Conservation (phyloP, 2,888 invertebrate species). For the Agriotes lineatus region DNA sequence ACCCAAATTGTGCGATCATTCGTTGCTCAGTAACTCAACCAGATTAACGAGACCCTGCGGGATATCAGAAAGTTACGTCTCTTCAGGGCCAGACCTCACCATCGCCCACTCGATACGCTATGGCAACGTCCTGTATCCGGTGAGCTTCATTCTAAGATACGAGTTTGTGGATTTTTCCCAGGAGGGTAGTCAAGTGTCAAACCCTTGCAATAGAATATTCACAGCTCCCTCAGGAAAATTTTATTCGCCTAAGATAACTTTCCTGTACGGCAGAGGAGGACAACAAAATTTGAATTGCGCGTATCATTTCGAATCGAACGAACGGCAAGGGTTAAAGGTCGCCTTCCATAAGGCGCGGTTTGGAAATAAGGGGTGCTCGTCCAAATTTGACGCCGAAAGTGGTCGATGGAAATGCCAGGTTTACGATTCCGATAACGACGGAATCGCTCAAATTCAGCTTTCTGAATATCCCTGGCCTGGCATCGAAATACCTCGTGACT, state of each 20-base stretch:
- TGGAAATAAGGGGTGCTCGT: conserved; percentile 76
- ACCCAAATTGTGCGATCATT: conserved; percentile 81
- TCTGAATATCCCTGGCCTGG: conserved; percentile 80
- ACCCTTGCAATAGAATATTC: conserved; percentile 75
- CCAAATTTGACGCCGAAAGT: conserved; percentile 75
- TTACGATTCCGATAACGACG: conserved; percentile 58
- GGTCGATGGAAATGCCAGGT: conserved; percentile 76
- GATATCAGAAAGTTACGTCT: conserved; percentile 81
- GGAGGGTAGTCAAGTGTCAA: conserved; percentile 75
- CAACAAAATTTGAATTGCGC: conserved; percentile 81
- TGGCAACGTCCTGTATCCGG: conserved; percentile 84
- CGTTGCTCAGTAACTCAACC: conserved; percentile 78
- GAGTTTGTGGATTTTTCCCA: conserved; percentile 85
- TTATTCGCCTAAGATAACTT: conserved; percentile 83
- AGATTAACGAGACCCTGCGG: conserved; percentile 80
- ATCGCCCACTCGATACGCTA: conserved; percentile 81
- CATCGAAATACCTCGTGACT: conserved; percentile 77
- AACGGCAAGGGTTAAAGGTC: conserved; percentile 77
- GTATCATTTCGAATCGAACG: conserved; percentile 80
- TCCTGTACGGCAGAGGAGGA: conserved; percentile 86
- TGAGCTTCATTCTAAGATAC: conserved; percentile 82
- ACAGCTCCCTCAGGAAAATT: conserved; percentile 69
- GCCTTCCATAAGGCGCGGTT: conserved; percentile 78
- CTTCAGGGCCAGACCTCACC: conserved; percentile 80
- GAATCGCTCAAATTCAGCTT: conserved; percentile 64